Evolutionary conservation across 2,888 invertebrate species (phyloP).

Genomic region (Gryllus longicercus): DNA sequence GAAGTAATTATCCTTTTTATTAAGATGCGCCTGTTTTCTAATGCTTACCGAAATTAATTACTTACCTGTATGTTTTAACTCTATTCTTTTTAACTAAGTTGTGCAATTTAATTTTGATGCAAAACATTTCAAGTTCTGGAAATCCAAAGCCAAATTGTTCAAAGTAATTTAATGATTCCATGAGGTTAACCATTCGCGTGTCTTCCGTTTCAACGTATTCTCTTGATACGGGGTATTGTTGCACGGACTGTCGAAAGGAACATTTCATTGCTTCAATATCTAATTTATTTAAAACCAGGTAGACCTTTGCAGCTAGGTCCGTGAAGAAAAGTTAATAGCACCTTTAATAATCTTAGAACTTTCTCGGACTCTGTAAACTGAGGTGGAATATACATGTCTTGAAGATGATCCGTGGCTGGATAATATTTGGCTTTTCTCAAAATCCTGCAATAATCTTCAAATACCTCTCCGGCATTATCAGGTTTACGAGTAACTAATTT

Average conservation of each 20-base stretch:
- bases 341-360: slow-evolving; percentile 54
- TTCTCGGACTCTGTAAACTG: slow-evolving; percentile 55
- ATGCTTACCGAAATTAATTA: no score
- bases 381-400: slow-evolving; percentile 60
- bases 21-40: no score
- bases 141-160: slow-evolving; percentile 74
- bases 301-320: no score
- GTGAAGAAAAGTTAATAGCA: slow-evolving; percentile 40
- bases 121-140: slow-evolving; percentile 69
- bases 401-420: slow-evolving; percentile 61
- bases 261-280: neutral
- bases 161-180: slow-evolving; percentile 53
- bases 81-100: slow-evolving; percentile 61
- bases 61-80: slow-evolving; percentile 48
- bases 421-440: slow-evolving; percentile 70
- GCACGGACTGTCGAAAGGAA: no score
- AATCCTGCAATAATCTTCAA: slow-evolving; percentile 80
- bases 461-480: slow-evolving; percentile 74
- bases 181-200: slow-evolving; percentile 49
- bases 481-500: slow-evolving; percentile 76
- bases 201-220: slow-evolving; percentile 44
- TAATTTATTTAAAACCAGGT: neutral
- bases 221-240: no score
- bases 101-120: slow-evolving; percentile 69
- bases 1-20: no score